Base-by-base conservation (phyloP, 2,113 vertebrate genomes). In the Pipra filicauda region DNA sequence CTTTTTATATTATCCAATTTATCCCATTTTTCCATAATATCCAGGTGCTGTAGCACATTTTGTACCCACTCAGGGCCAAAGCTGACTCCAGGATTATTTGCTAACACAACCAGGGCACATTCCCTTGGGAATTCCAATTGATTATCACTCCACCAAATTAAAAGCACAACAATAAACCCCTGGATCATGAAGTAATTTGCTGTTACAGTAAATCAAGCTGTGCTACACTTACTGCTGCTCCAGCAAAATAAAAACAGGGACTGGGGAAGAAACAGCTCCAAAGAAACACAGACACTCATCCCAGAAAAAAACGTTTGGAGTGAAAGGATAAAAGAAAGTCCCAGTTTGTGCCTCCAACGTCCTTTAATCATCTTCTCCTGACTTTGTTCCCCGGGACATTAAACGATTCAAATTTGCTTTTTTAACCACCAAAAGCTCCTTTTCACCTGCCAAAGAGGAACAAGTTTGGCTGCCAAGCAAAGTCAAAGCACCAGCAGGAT, bases 141-240 rank as follows among this genome's bases (percentile, higher is more conserved):
- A 95, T 93, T 46, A 91, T 37, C 80, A 61, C 91, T 88, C 52
- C 74, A 75, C 64, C 84, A 69, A 62, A 96, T 91, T 15, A 91
- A 78, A 71, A 55, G 9, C n/a, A 11, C 37, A 55, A 39, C 43
- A 54, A 55, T 4, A 51, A 55, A 44, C 52, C 2, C 43, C 33
- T 24, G n/a, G 31, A 58, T 62, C 83, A 15, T 6, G 19, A 94
- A 92, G 70, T 82, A 43, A 55, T 77, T 88, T 70, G 30, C 69
- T 37, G 5, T 57, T 85, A 59, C 90, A 87, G 84, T 81, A 93
- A 96, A 95, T 77, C 57, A n/a, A 84, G 15, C 57, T 70, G 79
- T 51, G 81, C 91, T 77, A 71, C 43, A 51, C 92, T 66, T 33
- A 72, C 55, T 28, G 24, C 81, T 82, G 77, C 80, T 90, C 76